Base-by-base conservation (phyloP, 2,888 invertebrate species). In the Agelastica alni region DNA sequence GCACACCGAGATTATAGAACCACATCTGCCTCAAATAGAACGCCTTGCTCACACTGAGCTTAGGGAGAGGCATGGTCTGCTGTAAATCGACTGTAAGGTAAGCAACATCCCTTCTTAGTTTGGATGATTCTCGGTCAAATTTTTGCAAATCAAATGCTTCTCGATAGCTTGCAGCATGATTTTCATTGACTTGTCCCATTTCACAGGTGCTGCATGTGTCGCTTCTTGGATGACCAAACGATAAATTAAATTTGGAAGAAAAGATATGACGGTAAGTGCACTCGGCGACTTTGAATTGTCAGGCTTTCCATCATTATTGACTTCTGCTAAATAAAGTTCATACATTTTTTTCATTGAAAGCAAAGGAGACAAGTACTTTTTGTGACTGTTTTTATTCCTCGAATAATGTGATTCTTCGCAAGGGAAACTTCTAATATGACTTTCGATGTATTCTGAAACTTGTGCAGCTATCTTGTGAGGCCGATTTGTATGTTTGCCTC, bases 21-120 rank as follows among this genome's bases (percentile, higher is more conserved):
- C 63, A 66, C 37, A 64, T 48, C 58, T 65, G 65, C 1, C 62
- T 6, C 4, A 61, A 49, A 37, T 63, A 61, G 52, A 65, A 64
- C 4, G 63, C 59, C 30, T 63, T 59, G 10, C 47, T 54, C 6
- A 61, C 60, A n/a, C n/a, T n/a, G n/a, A n/a, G 32, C 53, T 58
- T 63, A 4, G 62, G 62, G 9, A 65, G 30, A 1, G 64, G 64
- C 53, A 61, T 56, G 1, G 64, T 64, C 51, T 65, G 62, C 41
- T 64, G 64, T 6, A 60, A 16, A 34, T 66, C 61, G 34, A 65
- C 42, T 6, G 58, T 64, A 4, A 64, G 18, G 41, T 62, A 64
- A 5, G 16, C n/a, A n/a, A n/a, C n/a, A n/a, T n/a, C n/a, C n/a
- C n/a, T n/a, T n/a, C n/a, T n/a, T n/a, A n/a, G n/a, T n/a, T n/a